A percentile compares a stretch with the other conserved stretches of the same genome.
Evolutionary conservation across 2,797 vertebrate species (phyloP).

Genomic region (Clarias fuscus): DNA sequence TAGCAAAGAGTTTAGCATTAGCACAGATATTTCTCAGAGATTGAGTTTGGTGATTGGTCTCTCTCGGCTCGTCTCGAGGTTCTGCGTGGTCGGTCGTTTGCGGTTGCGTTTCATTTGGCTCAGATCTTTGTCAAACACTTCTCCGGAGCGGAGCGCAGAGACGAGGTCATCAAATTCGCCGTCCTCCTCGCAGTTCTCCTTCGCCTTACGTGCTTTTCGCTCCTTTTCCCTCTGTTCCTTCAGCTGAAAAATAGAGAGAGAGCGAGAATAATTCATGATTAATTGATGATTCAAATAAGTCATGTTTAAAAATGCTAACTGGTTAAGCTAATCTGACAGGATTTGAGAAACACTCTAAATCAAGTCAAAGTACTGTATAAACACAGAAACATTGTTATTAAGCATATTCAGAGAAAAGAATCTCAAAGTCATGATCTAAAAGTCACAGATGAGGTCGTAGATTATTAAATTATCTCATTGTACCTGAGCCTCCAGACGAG

Average conservation of each 20-base stretch:
- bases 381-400: not conserved
- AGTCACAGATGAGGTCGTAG: not conserved
- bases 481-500: constrained; percentile 87
- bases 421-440: not conserved
- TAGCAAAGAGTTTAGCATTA: not conserved
- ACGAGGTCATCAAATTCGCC: constrained; percentile 87
- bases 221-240: constrained; percentile 86
- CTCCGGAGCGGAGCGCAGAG: constrained; percentile 82
- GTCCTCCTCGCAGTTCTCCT: constrained; percentile 80
- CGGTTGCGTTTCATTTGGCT: constrained; percentile 86
- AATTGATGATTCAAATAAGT: not conserved
- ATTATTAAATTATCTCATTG: not conserved
- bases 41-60: constrained; percentile 84
- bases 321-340: not conserved
- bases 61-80: constrained; percentile 77
- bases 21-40: constrained; percentile 65
- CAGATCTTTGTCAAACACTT: constrained; percentile 88
- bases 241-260: constrained; percentile 64
- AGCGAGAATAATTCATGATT: not conserved
- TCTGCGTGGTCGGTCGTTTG: constrained; percentile 78
- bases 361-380: not conserved
- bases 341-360: not conserved
- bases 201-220: constrained; percentile 79
- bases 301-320: not conserved
- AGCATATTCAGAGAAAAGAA: not conserved